Evolutionary conservation across 2,888 invertebrate genomes (phyloP), one percentile per base, ranked within the genome.

Genomic region (Andrena fulva): DNA sequence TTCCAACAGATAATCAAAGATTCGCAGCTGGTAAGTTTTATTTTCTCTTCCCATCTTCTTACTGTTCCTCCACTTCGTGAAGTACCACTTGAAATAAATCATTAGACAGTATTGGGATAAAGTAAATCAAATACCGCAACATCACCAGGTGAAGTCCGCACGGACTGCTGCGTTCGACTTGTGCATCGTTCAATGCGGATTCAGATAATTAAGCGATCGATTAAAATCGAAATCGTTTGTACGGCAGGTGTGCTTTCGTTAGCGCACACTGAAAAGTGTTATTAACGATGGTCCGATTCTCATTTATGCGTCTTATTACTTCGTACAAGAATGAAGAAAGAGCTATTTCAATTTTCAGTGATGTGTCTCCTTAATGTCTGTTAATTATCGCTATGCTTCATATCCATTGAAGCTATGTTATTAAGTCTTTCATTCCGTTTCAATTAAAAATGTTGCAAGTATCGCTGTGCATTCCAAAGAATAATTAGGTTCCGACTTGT

Each of bases 161-260:
- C 33, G 16, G n/a, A n/a, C 33, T 12, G 73, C 16, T 62, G 35
- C n/a, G 27, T 52, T 59, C 69, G 35, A 31, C 27, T 20, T 50
- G 56, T 33, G 24, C 33, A 29, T 42, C n/a, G 54, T 62, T 33
- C 68, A 68, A 68, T 48, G 48, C n/a, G 27, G 33, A 77, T 70
- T n/a, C 50, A 54, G 80, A 77, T 80, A 80, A 82, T 80, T 76
- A 82, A 82, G 69, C 66, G 73, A 42, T 50, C 80, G 72, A 80
- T 82, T 82, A 82, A 77, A 56, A 73, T 77, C 72, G 35, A n/a
- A 66, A 62, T 59, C 48, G 48, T 48, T 50, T 16, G 20, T 62
- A n/a, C 5, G 64, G 67, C 83, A 83, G 83, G 80, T 83, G 83
- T 33, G 50, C n/a, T 50, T 70, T 50, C 71, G 48, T 63, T 62